Conservation (phyloP, 2,888 invertebrate genomes). For the Coelopa pilipes region DNA sequence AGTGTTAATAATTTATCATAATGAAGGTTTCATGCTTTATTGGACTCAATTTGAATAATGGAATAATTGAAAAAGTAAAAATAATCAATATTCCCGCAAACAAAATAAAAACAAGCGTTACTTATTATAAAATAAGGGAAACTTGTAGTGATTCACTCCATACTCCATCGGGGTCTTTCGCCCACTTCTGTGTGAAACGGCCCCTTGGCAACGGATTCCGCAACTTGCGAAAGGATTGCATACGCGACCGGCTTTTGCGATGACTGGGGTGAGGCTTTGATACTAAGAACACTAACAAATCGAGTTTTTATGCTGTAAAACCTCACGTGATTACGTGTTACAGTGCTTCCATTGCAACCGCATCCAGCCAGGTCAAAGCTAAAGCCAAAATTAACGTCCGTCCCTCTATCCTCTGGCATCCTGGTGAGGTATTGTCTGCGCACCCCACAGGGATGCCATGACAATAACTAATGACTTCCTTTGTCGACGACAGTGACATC, state of each 20-base stretch:
- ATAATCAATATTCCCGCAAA: too few species aligned
- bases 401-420: neutral
- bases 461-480: slow-evolving; percentile 35
- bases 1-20: neutral
- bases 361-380: neutral
- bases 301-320: neutral
- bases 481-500: slow-evolving; percentile 24
- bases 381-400: neutral
- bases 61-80: neutral
- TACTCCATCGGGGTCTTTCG: neutral
- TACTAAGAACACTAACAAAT: slow-evolving; percentile 6
- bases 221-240: too few species aligned
- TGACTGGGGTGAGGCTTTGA: neutral
- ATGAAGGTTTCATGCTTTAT: neutral
- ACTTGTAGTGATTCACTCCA: too few species aligned
- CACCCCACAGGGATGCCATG: slow-evolving; percentile 8
- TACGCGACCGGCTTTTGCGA: too few species aligned
- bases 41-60: slow-evolving; percentile 1
- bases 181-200: neutral
- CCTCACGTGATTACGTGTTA: slow-evolving; percentile 22
- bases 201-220: neutral
- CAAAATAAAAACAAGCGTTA: too few species aligned
- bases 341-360: neutral
- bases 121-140: neutral
- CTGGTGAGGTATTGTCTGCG: slow-evolving; percentile 7